A percentile compares a stretch with the other conserved stretches of the same genome.
phyloP scores from a whole-genome alignment of 2,888 invertebrate genomes.

The Epicampocera succincta region DNA sequence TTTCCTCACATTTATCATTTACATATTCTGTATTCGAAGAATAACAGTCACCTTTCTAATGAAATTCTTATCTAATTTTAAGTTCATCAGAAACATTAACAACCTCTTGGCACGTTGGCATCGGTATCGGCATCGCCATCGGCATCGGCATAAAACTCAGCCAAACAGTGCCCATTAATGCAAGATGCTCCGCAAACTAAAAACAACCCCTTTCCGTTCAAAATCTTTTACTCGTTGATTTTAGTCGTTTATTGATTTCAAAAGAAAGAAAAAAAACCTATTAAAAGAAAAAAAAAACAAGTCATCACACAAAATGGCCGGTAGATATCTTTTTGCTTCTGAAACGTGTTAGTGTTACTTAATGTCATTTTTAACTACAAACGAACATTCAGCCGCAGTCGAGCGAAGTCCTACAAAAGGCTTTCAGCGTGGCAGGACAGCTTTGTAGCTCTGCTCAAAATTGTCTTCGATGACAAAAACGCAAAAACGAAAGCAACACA shows the following conservation, averaged over 20 bases:
- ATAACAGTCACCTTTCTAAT: constrained; percentile 36
- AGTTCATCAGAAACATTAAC: constrained; percentile 56
- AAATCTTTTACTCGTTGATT: constrained; percentile 1
- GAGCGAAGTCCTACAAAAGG: constrained; percentile 5
- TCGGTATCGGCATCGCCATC: constrained; percentile 46
- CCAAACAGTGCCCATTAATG: constrained; percentile 29
- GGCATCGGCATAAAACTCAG: constrained; percentile 41
- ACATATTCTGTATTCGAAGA: neutral
- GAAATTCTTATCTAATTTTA: constrained; percentile 56
- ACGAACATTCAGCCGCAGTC: constrained; percentile 9
- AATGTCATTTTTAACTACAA: constrained; percentile 64
- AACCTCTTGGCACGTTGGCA: constrained; percentile 61
- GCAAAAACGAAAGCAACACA: constrained; percentile 8
- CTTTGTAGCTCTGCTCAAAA: constrained; percentile 36
- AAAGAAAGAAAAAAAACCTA: neutral
- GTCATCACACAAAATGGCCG: constrained; percentile 60
- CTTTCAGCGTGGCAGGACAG: constrained; percentile 24
- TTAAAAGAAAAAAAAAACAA: constrained; percentile 23
- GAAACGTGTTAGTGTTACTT: constrained; percentile 68
- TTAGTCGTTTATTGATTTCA: constrained; percentile 43
- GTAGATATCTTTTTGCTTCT: constrained; percentile 57
- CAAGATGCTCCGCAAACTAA: constrained; percentile 40
- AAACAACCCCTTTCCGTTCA: constrained; percentile 1
- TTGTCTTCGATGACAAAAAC: constrained; percentile 41
- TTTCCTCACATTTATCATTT: neutral